phyloP scores from a whole-genome alignment of 1,140 invertebrate species.

The Ectropis grisescens region DNA sequence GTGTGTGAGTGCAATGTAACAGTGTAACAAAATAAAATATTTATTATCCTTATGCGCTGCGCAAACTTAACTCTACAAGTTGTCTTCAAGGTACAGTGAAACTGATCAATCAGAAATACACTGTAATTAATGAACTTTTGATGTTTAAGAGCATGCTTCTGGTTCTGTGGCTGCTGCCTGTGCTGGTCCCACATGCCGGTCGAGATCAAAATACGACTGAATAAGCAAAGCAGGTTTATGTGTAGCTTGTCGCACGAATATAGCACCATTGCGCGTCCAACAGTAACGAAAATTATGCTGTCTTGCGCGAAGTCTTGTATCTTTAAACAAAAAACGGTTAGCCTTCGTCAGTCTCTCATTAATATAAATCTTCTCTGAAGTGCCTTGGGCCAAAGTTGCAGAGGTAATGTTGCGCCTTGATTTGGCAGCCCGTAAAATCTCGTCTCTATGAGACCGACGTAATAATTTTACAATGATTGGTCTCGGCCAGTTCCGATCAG shows the following conservation, averaged over 20 bases:
- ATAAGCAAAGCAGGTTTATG: too few relatives aligned
- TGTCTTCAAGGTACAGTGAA: too few relatives aligned
- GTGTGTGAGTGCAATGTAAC: too few relatives aligned
- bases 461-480: neutral
- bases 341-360: neutral
- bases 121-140: too few relatives aligned
- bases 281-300: constrained; percentile 2
- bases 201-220: too few relatives aligned
- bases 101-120: too few relatives aligned
- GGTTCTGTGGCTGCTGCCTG: too few relatives aligned
- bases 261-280: constrained; percentile 2
- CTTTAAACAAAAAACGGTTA: neutral
- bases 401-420: neutral
- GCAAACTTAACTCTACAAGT: too few relatives aligned
- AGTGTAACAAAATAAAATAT: too few relatives aligned
- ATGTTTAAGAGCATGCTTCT: too few relatives aligned
- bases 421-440: neutral
- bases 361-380: neutral
- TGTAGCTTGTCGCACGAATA: neutral
- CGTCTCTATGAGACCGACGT: neutral
- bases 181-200: too few relatives aligned
- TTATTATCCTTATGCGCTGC: too few relatives aligned
- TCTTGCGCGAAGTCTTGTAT: neutral
- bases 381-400: neutral
- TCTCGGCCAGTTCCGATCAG: neutral